Base-by-base conservation (phyloP, 2,888 invertebrate species). In the Gordius sp. region DNA sequence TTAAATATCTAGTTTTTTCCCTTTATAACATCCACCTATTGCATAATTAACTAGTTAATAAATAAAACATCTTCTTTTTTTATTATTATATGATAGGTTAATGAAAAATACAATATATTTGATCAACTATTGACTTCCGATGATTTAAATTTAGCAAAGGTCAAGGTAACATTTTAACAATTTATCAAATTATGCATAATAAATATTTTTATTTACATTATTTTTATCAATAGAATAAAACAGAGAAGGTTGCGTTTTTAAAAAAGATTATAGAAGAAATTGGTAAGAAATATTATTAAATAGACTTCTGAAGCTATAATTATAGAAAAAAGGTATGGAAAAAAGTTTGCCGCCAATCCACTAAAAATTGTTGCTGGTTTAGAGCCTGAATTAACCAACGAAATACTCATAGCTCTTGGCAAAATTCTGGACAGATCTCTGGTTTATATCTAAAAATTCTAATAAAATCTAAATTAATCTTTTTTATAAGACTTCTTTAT, bases 351-450 rank as follows among this genome's bases (percentile, higher is more conserved):
- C 57, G 82, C 78, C 1, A 79, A 80, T 64, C 78, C 91, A 16
- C 79, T 79, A 24, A 93, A 93, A 76, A 81, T 97, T 65, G 80
- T 97, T 25, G 83, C 93, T 41, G 97, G 97, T 0, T 81, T 86
- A 65, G 93, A 97, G 67, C 78, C 87, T 1, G 79, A 80, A 41
- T 82, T 82, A 71, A 97, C 97, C 0, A 89, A 93, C 70, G 79
- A 83, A 67, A 72, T 93, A 41, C 72, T 93, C 13, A 89, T 89
- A 71, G 75, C 77, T 13, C 75, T 93, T 62, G 89, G 39, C 39
- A 33, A 33, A 33, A 33, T 33, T 13, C 8, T 33, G 8, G 39
- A 33, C 8, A 33, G n/a, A 33, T n/a, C n/a, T n/a, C n/a, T n/a
- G n/a, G n/a, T n/a, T n/a, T n/a, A n/a, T n/a, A n/a, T n/a, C n/a